Conservation (phyloP, 2,797 vertebrate species). For the Onychomys arenicola region DNA sequence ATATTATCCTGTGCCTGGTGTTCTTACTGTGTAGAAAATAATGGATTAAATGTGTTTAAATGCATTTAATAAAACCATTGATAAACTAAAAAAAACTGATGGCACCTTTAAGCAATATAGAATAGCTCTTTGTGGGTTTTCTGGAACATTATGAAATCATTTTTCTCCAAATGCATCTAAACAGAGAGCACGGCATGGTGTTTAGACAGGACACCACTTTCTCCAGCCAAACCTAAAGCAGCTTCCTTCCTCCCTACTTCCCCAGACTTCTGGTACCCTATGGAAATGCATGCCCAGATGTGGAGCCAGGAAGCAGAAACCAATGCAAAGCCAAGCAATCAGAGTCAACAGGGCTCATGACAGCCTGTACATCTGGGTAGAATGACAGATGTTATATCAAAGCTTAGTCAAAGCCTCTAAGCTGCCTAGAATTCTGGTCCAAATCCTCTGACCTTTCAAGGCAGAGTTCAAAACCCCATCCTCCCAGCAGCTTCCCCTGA, state of each 20-base stretch:
- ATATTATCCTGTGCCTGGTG: background rate
- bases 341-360: background rate
- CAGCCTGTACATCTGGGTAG: background rate
- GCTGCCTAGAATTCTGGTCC: slow-evolving; percentile 22
- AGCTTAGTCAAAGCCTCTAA: slow-evolving; percentile 33
- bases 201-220: background rate
- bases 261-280: background rate
- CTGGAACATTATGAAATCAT: slow-evolving; percentile 39
- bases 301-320: background rate
- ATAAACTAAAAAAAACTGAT: background rate
- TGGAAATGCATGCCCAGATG: background rate
- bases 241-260: background rate
- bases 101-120: slow-evolving; percentile 26
- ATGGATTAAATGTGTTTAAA: background rate
- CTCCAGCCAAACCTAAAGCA: background rate
- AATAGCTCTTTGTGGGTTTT: background rate
- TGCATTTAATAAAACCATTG: background rate
- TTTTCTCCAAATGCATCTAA: slow-evolving; percentile 37
- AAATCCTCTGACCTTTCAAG: slow-evolving; percentile 53
- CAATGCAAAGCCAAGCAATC: background rate
- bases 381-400: slow-evolving; percentile 4
- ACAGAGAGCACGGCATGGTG: background rate
- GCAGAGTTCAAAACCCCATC: background rate
- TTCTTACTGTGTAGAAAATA: background rate
- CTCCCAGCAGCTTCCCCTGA: background rate